Evolutionary conservation across 2,888 invertebrate genomes (phyloP).

Genomic region (Lysandra coridon): DNA sequence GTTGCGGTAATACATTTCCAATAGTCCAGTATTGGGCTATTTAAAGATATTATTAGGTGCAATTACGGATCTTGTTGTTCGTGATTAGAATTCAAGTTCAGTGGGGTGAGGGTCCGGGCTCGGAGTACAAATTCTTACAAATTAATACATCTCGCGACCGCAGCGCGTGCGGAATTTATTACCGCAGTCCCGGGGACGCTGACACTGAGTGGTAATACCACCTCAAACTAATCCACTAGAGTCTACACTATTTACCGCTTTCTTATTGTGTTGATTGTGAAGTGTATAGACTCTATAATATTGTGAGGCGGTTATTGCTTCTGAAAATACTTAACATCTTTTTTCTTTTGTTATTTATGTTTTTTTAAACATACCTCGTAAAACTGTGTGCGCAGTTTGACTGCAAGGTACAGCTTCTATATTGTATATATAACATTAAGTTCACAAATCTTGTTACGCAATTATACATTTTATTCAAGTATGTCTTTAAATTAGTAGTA

Average conservation of each 20-base stretch:
- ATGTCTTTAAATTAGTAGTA: too few species aligned
- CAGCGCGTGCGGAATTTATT: slow-evolving; percentile 76
- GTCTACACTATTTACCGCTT: neutral
- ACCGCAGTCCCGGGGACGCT: slow-evolving; percentile 56
- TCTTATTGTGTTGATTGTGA: neutral
- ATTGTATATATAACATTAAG: too few species aligned
- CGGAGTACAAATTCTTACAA: slow-evolving; percentile 79
- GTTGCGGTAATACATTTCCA: slow-evolving; percentile 27
- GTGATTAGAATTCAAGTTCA: slow-evolving; percentile 74
- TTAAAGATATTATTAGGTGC: slow-evolving; percentile 79
- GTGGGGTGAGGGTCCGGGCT: slow-evolving; percentile 69
- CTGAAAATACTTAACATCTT: neutral
- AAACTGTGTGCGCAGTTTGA: too few species aligned
- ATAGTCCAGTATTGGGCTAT: slow-evolving; percentile 49
- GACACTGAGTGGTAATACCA: slow-evolving; percentile 52
- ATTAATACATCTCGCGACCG: slow-evolving; percentile 76
- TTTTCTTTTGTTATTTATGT: too few species aligned
- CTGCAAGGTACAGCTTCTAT: too few species aligned
- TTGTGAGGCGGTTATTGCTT: neutral
- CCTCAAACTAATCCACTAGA: slow-evolving; percentile 9
- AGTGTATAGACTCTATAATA: neutral
- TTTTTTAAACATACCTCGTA: too few species aligned
- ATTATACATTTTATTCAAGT: too few species aligned
- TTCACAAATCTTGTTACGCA: too few species aligned
- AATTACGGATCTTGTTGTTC: slow-evolving; percentile 78